A percentile compares a stretch with the other conserved stretches of the same genome.
Conservation (phyloP, 2,888 invertebrate species). For the Synanthedon tipuliformis region DNA sequence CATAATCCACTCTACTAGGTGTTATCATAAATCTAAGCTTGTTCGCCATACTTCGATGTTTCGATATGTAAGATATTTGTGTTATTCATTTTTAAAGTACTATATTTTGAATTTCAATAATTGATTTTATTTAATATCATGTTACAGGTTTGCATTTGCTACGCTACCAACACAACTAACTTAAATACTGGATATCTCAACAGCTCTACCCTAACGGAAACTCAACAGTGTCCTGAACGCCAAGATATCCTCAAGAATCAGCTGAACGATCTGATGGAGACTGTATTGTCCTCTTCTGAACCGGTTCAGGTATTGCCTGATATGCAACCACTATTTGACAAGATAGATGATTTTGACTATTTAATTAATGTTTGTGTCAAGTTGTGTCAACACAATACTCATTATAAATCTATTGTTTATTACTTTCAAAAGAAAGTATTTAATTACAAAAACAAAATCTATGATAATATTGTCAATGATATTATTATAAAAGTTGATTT, state of each 20-base stretch:
- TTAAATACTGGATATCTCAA: constrained; percentile 8
- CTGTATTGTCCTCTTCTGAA: constrained; percentile 17
- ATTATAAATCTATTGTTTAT: constrained; percentile 41
- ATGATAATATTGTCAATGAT: constrained; percentile 27
- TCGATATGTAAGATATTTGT: too few relatives aligned
- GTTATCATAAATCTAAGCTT: too few relatives aligned
- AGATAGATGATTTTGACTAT: constrained; percentile 35
- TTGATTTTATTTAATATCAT: not conserved
- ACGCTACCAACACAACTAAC: constrained; percentile 14
- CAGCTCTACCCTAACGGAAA: constrained; percentile 8
- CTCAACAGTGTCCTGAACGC: constrained; percentile 21
- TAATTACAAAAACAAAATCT: constrained; percentile 19
- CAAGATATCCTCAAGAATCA: constrained; percentile 41
- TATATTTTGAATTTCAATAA: too few relatives aligned
- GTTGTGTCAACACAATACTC: constrained; percentile 35
- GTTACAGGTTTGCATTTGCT: constrained; percentile 25
- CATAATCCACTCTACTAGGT: too few relatives aligned
- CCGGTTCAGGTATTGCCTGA: constrained; percentile 24
- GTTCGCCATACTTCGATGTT: too few relatives aligned
- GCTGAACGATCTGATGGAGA: constrained; percentile 25
- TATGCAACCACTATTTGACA: constrained; percentile 35
- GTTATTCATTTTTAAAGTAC: too few relatives aligned
- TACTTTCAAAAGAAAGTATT: constrained; percentile 41
- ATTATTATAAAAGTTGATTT: constrained; percentile 52
- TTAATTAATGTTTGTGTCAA: constrained; percentile 30